phyloP scores from a whole-genome alignment of 2,888 invertebrate genomes.

The Ennomos fuscantarius region DNA sequence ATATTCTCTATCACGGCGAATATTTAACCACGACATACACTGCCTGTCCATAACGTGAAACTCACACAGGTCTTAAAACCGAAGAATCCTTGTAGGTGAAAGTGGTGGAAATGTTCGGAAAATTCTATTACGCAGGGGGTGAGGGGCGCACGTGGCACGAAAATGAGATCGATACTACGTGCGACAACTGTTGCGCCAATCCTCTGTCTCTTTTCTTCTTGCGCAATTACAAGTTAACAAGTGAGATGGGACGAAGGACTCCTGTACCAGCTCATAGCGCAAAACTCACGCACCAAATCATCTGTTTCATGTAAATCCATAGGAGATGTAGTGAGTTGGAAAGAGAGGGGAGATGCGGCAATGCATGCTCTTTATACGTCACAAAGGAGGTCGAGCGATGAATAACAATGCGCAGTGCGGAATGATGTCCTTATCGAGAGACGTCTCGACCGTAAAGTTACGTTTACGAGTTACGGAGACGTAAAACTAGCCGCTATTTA shows the following conservation, averaged over 20 bases:
- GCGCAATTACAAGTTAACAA: constrained; percentile 26
- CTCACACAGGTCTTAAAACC: constrained; percentile 19
- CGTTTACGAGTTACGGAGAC: constrained; percentile 28
- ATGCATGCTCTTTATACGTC: constrained; percentile 76
- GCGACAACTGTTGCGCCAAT: constrained; percentile 81
- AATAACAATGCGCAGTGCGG: constrained; percentile 85
- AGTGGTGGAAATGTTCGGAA: constrained; percentile 44
- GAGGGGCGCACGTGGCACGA: constrained; percentile 68
- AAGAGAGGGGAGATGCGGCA: constrained; percentile 74
- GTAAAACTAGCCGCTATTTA: constrained; percentile 25
- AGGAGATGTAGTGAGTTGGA: constrained; percentile 39
- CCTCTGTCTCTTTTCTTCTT: constrained; percentile 51
- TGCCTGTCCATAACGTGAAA: constrained; percentile 26
- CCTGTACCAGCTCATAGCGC: constrained; percentile 68
- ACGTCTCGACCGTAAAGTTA: constrained; percentile 44
- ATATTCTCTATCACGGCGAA: constrained; percentile 20
- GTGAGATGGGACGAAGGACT: constrained; percentile 62
- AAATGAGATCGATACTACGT: constrained; percentile 72
- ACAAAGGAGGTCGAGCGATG: constrained; percentile 81
- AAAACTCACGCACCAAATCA: constrained; percentile 71
- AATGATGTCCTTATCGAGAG: constrained; percentile 76
- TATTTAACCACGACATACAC: constrained; percentile 36
- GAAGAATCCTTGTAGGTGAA: constrained; percentile 44
- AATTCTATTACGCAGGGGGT: constrained; percentile 52
- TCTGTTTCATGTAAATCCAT: constrained; percentile 50